Evolutionary conservation across 2,888 invertebrate genomes (phyloP).

Genomic region (Trachelus stipa): DNA sequence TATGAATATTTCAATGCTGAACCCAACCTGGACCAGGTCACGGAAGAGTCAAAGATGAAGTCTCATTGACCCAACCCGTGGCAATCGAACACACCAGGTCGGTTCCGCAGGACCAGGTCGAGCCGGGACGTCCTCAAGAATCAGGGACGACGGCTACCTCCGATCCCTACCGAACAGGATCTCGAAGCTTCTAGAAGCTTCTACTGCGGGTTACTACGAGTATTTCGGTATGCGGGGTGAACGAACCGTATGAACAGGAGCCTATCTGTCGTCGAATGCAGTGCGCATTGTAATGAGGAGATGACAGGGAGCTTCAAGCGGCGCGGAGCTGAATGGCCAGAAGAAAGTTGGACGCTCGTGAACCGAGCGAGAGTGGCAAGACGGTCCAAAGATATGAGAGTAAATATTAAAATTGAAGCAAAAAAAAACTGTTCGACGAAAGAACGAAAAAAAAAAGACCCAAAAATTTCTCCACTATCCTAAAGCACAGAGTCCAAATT

Average conservation of each 20-base stretch:
- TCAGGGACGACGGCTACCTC: not conserved
- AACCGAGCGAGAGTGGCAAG: conserved; percentile 12
- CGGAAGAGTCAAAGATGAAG: not conserved
- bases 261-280: conserved; percentile 53
- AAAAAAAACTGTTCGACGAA: too few species aligned
- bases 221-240: conserved; percentile 50
- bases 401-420: not conserved
- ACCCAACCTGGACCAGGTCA: not conserved
- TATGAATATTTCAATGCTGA: not conserved
- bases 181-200: not conserved
- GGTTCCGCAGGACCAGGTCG: not conserved
- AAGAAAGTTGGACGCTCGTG: not conserved
- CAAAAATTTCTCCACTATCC: too few species aligned
- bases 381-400: not conserved
- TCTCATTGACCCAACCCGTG: not conserved
- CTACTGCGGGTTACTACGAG: conserved; percentile 17
- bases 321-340: conserved; percentile 29
- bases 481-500: not conserved
- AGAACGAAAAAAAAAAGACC: too few species aligned
- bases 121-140: not conserved
- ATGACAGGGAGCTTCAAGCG: conserved; percentile 55
- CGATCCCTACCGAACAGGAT: not conserved
- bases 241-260: conserved; percentile 49
- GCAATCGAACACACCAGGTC: not conserved
- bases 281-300: conserved; percentile 59